Percentiles rank a stretch among this genome's conserved stretches.
These are phyloP conservation scores for Chondrilla cf. caribensis DNA, from an alignment of 37 sponge, comb jelly and placozoan species.

Conservation along the genomic window DNA sequence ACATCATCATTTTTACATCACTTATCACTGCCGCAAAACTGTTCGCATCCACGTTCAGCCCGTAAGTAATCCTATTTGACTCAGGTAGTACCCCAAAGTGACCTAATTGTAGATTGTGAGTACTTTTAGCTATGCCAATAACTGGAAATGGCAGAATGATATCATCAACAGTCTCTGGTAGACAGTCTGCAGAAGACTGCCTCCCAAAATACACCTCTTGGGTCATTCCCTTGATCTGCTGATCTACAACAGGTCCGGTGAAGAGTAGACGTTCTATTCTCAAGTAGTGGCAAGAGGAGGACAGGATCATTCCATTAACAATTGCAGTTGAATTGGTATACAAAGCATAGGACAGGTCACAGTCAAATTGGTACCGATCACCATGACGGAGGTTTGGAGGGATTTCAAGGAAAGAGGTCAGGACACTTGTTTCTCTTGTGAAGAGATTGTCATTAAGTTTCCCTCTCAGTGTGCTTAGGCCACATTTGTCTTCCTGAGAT, in stretches of 20 bases:
- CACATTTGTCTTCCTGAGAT: too few relatives aligned
- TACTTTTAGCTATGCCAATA: background rate
- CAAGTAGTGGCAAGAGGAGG: background rate
- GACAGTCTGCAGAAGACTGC: background rate
- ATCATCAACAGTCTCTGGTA: background rate
- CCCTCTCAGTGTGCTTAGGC: background rate
- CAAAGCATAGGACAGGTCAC: background rate
- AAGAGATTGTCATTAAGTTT: background rate
- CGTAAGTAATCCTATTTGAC: background rate
- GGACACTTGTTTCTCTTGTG: background rate
- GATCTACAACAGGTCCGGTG: too few relatives aligned
- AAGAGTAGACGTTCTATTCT: background rate
- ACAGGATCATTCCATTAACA: background rate
- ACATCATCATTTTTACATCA: background rate
- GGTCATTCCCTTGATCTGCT: background rate
- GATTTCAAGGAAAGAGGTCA: background rate
- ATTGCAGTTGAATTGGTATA: background rate
- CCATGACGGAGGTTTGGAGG: constrained; percentile 3
- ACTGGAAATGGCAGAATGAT: background rate
- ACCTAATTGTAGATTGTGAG: background rate
- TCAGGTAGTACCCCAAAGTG: background rate
- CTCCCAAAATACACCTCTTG: background rate
- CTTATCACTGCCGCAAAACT: background rate
- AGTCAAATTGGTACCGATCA: constrained; percentile 4
- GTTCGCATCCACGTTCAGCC: background rate